Percentiles rank a stretch among this genome's conserved stretches.
Conservation (phyloP, 2,888 invertebrate genomes). For the Pammene fasciana region DNA sequence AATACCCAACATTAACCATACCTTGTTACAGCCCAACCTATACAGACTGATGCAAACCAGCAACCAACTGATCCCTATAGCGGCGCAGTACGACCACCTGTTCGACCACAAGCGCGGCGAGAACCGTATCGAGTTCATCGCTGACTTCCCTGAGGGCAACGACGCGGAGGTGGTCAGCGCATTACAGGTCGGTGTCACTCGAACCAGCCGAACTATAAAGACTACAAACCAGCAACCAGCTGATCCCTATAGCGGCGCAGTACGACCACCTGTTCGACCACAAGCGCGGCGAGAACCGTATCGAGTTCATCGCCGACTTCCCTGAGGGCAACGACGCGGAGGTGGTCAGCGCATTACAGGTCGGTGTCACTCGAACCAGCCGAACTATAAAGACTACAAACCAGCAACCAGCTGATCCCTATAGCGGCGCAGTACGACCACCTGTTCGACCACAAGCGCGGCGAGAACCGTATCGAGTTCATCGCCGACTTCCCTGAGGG, state of each 20-base stretch:
- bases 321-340: constrained; percentile 93
- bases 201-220: constrained; percentile 96
- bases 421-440: constrained; percentile 91
- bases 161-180: constrained; percentile 96
- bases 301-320: constrained; percentile 96
- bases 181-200: constrained; percentile 83
- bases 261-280: constrained; percentile 92
- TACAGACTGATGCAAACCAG: constrained; percentile 95
- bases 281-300: constrained; percentile 89
- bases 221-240: constrained; percentile 91
- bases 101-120: constrained; percentile 88
- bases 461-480: constrained; percentile 93
- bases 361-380: constrained; percentile 84
- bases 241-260: constrained; percentile 90
- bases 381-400: constrained; percentile 93
- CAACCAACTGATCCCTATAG: constrained; percentile 90
- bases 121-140: constrained; percentile 94
- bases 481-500: constrained; percentile 94
- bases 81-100: constrained; percentile 91
- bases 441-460: constrained; percentile 88
- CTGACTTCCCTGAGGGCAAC: constrained; percentile 93
- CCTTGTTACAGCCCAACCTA: constrained; percentile 89
- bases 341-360: constrained; percentile 94
- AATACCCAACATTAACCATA: neutral
- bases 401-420: constrained; percentile 91